Evolutionary conservation across 2,888 invertebrate species (phyloP), one percentile per base, ranked within the genome.

Genomic region (Cephalotes varians): DNA sequence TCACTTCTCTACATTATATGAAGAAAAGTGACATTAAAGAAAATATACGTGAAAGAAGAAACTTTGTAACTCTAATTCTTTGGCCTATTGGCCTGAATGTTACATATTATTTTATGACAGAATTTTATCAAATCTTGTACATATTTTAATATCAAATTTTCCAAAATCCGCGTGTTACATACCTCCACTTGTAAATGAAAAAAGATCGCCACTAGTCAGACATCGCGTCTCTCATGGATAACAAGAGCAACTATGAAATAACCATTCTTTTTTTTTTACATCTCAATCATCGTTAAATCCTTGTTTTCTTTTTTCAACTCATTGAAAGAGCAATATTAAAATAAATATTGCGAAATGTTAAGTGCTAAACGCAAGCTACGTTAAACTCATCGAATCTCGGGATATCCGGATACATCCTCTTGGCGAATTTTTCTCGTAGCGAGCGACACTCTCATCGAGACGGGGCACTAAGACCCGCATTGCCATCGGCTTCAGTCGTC

Each of bases 361-460:
- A 49, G n/a, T n/a, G n/a, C 0, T 12, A 15, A 47, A 31, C 6
- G 47, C 18, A 69, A 69, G 3, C 6, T n/a, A 58, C 40, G 1
- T 37, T 37, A 71, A 71, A 34, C 18, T 54, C 21, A 5, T 51
- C 6, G 6, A 12, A 25, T 15, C 9, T 54, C 5, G 15, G 1
- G 49, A 9, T 34, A 37, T 37, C 31, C 1, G 3, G n/a, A 49
- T 49, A 49, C 18, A 47, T 49, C 49, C n/a, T 34, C 51, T 25
- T 15, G 21, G 6, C 15, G 9, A 47, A 34, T 18, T 49, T 62
- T 74, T 25, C 21, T 25, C 28, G 5, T 49, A 7, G 15, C 74
- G 49, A 65, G 76, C 37, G 67, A 76, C 51, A 65, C 67, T 76
- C 51, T 76, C 21, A 76, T 76, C 76, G 28, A 51, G 15, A 44